Base-by-base conservation (phyloP, 2,797 vertebrate genomes). In the Halcyon badia region DNA sequence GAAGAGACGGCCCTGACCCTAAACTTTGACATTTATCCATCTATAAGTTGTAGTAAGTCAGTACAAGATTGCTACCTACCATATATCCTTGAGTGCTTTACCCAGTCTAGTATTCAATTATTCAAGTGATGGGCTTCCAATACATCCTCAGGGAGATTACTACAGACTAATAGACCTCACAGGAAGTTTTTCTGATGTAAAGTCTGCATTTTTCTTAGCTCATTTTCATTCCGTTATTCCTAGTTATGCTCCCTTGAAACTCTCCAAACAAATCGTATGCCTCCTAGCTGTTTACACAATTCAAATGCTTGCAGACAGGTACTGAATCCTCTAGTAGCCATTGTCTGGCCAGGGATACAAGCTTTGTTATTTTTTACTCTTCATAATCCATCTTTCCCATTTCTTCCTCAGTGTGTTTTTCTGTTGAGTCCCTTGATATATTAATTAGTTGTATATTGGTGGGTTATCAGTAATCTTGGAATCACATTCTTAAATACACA, bases 61-160 rank as follows among this genome's bases (percentile, higher is more conserved):
- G 75, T 65, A 77, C 16, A 83, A 56, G 52, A 80, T 69, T 90
- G 56, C 70, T 97, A 85, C 54, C 64, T 52, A 84, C 87, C 75
- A 58, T 62, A 71, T 68, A 78, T 84, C 89, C 86, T 83, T 4
- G 0, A 80, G 60, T 72, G n/a, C 8, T 96, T 96, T 95, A 89
- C 44, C 62, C 72, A 68, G 41, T 33, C 37, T 79, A 62, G 22
- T 80, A 75, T 78, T 96, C 94, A 96, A 94, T 97, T 90, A 95
- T 96, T 96, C 89, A 94, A 31, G 2, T 44, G 71, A 33, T 79
- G 48, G 82, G 4, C 52, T 94, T 85, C 54, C 56, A 85, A 10
- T 78, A 57, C 33, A 35, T 84, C 95, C 80, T 84, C 1, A 0
- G 70, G 51, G 90, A 91, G 58, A 61, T 79, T 78, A 19, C 44